A percentile compares a stretch with the other conserved stretches of the same genome.
phyloP scores from a whole-genome alignment of 2,888 invertebrate species.

The Zaprionus bogoriensis region DNA sequence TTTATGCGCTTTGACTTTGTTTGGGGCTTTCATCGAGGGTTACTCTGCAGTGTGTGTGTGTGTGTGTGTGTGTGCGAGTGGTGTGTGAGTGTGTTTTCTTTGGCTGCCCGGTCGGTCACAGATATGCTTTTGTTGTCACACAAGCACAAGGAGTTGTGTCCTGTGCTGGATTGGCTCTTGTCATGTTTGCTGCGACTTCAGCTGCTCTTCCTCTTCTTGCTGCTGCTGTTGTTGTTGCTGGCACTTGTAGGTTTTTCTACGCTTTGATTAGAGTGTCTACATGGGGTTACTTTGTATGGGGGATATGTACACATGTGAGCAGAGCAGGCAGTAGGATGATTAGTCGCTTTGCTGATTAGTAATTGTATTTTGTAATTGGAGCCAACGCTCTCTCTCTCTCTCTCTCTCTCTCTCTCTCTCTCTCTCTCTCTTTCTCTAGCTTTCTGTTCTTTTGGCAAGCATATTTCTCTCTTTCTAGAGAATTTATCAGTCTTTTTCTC shows the following conservation, averaged over 20 bases:
- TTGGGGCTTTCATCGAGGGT: slow-evolving; percentile 4
- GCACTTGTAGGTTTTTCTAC: slow-evolving; percentile 24
- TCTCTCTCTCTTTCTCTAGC: not conserved
- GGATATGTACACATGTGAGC: not conserved
- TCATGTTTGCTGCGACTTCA: slow-evolving; percentile 14
- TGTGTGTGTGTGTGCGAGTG: not conserved
- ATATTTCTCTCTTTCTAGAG: not conserved
- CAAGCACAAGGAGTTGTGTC: slow-evolving; percentile 43
- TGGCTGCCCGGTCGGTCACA: slow-evolving; percentile 49
- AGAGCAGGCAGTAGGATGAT: slow-evolving; percentile 21
- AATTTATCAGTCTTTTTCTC: not conserved
- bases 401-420: not conserved
- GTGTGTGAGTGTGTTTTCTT: slow-evolving; percentile 44
- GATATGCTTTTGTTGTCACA: slow-evolving; percentile 61
- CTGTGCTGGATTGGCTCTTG: slow-evolving; percentile 18
- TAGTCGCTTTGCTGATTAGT: slow-evolving; percentile 34
- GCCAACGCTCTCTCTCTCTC: not conserved
- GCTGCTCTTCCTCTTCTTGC: slow-evolving; percentile 19
- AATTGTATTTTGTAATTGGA: slow-evolving; percentile 27
- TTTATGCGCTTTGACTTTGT: slow-evolving; percentile 54
- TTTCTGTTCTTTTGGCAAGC: not conserved
- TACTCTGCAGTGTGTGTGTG: slow-evolving; percentile 2
- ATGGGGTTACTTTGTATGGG: not conserved
- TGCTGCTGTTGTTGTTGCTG: not conserved
- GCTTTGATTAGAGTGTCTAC: slow-evolving; percentile 17